These are phyloP conservation scores for Amblyjoppa proteus DNA, from an alignment of 2,888 invertebrate species.

Conservation along the genomic window DNA sequence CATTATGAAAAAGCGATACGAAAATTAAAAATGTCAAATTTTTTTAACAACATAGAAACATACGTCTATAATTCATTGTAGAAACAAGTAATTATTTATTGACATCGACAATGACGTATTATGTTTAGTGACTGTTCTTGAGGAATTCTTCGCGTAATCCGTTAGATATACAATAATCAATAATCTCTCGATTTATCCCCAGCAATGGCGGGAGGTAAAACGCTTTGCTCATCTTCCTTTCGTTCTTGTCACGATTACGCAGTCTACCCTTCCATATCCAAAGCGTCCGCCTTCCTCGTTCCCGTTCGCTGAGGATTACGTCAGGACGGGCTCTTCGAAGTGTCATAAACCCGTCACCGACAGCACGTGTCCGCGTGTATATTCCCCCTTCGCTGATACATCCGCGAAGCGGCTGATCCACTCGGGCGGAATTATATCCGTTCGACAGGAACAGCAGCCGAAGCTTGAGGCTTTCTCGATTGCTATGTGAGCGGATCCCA, in stretches of 20 bases:
- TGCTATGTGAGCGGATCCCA: not conserved
- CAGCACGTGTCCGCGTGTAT: slow-evolving; percentile 58
- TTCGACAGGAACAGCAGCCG: slow-evolving; percentile 9
- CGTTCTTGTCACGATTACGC: slow-evolving; percentile 25
- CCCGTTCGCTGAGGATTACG: slow-evolving; percentile 56
- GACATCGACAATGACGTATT: not conserved
- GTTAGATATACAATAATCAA: not conserved
- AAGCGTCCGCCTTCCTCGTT: slow-evolving; percentile 1
- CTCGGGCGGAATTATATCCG: slow-evolving; percentile 46
- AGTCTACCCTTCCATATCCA: slow-evolving; percentile 21
- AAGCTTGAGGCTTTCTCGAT: slow-evolving; percentile 8
- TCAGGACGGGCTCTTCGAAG: slow-evolving; percentile 52
- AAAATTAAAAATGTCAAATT: too few relatives aligned
- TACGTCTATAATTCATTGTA: not conserved
- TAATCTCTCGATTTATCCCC: slow-evolving; percentile 1
- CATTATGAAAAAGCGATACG: too few relatives aligned
- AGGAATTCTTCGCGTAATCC: not conserved
- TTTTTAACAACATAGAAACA: not conserved
- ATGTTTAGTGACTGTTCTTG: not conserved
- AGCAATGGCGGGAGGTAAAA: not conserved
- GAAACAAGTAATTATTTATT: not conserved
- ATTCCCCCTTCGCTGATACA: not conserved
- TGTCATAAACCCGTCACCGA: slow-evolving; percentile 68
- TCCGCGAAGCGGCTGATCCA: slow-evolving; percentile 55
- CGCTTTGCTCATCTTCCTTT: not conserved